These are phyloP conservation scores for Dipodomys spectabilis DNA, from an alignment of 2,113 vertebrate species.

Conservation along the genomic window DNA sequence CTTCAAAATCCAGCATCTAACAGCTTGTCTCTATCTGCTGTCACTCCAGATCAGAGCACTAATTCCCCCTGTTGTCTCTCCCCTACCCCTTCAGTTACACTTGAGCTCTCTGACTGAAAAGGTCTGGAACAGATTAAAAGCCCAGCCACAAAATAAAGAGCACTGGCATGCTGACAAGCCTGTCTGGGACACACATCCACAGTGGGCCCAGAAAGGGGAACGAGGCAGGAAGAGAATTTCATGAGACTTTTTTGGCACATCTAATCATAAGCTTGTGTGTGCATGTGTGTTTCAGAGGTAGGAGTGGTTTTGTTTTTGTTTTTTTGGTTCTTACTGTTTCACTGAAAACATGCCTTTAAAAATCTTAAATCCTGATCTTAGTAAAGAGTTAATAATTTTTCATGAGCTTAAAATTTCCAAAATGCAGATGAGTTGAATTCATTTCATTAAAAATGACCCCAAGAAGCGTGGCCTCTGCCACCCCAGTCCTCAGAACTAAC, in stretches of 20 bases:
- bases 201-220: slow-evolving; percentile 93
- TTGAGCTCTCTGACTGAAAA: slow-evolving; percentile 95
- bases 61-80: slow-evolving; percentile 49
- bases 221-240: slow-evolving; percentile 81
- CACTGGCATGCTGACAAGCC: slow-evolving; percentile 94
- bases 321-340: neutral
- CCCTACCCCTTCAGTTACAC: slow-evolving; percentile 86
- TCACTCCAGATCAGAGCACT: slow-evolving; percentile 84
- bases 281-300: neutral
- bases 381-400: slow-evolving; percentile 58
- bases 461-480: slow-evolving; percentile 51
- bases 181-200: slow-evolving; percentile 92
- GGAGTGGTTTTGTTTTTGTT: too few species aligned
- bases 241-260: slow-evolving; percentile 74
- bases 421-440: slow-evolving; percentile 57
- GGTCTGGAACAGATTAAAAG: slow-evolving; percentile 99
- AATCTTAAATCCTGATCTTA: slow-evolving; percentile 37
- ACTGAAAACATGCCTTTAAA: slow-evolving; percentile 44
- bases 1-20: slow-evolving; percentile 81
- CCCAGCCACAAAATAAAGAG: slow-evolving; percentile 94
- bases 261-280: slow-evolving; percentile 33
- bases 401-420: slow-evolving; percentile 49
- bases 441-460: slow-evolving; percentile 68
- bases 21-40: slow-evolving; percentile 86
- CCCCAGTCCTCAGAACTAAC: slow-evolving; percentile 64